These are phyloP conservation scores for Chlamydotis undulata DNA, from an alignment of 2,113 vertebrate species.

Conservation along the genomic window DNA sequence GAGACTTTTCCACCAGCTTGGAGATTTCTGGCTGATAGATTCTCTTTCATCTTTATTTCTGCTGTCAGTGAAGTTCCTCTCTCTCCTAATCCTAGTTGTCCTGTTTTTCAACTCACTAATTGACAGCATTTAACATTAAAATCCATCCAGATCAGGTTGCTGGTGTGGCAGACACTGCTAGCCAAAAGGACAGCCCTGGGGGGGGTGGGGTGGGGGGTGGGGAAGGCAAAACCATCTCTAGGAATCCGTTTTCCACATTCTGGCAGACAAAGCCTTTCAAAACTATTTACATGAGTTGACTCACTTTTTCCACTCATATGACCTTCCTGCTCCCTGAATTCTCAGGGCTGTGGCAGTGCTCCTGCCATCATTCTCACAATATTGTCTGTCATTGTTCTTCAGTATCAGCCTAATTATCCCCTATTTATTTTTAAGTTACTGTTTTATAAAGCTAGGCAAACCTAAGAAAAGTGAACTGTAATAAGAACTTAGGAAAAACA, in stretches of 20 bases:
- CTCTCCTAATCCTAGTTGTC: not conserved
- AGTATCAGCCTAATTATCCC: not conserved
- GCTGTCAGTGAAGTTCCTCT: not conserved
- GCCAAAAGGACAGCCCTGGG: not conserved
- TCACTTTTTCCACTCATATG: fast-evolving
- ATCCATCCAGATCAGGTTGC: not conserved
- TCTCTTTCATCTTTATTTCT: not conserved
- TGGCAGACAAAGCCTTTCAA: not conserved
- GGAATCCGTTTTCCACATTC: not conserved
- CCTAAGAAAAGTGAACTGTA: not conserved
- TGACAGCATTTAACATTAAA: not conserved
- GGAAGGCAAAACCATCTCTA: no score
- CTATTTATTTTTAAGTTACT: not conserved
- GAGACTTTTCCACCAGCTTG: not conserved
- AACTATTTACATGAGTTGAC: not conserved
- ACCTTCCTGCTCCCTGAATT: not conserved
- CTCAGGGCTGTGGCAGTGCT: not conserved
- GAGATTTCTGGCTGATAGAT: not conserved
- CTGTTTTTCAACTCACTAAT: not conserved
- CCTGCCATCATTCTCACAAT: not conserved
- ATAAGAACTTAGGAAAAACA: not conserved
- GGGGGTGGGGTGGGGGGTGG: no score
- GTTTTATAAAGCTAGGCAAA: not conserved
- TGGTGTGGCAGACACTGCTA: not conserved
- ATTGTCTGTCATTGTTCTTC: not conserved